These are phyloP conservation scores for Yponomeuta evonymella DNA, from an alignment of 2,888 invertebrate species.

Conservation along the genomic window DNA sequence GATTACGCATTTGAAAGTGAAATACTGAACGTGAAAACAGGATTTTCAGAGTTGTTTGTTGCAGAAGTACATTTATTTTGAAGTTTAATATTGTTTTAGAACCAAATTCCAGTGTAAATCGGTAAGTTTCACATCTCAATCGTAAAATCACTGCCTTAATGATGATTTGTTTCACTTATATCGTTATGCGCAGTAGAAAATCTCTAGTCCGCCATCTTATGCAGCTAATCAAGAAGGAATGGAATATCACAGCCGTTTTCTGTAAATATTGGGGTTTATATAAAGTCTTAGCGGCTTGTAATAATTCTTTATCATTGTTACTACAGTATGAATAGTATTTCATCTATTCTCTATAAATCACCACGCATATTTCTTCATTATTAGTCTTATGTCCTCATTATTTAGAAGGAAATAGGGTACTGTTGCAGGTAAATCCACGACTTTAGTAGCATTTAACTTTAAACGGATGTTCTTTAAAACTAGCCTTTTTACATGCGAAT, in stretches of 20 bases:
- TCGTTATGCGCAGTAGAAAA: too few species aligned
- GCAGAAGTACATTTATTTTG: constrained; percentile 28
- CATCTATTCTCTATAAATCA: too few species aligned
- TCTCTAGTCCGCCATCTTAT: too few species aligned
- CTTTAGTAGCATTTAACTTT: not conserved
- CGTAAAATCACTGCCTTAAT: too few species aligned
- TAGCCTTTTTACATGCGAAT: not conserved
- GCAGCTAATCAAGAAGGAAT: too few species aligned
- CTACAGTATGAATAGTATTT: not conserved
- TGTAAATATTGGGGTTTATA: too few species aligned
- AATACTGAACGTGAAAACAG: constrained; percentile 33
- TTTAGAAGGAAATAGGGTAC: not conserved
- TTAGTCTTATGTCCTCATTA: too few species aligned
- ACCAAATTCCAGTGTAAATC: constrained; percentile 41
- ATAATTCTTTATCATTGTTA: too few species aligned
- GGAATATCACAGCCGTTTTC: too few species aligned
- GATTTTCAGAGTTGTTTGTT: constrained; percentile 33
- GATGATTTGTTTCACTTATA: too few species aligned
- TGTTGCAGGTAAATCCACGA: not conserved
- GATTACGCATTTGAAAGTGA: constrained; percentile 36
- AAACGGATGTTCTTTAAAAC: not conserved
- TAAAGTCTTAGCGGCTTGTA: too few species aligned
- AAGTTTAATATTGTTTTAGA: constrained; percentile 22
- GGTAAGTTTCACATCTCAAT: constrained; percentile 30
- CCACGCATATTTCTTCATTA: too few species aligned